phyloP scores from a whole-genome alignment of 1,140 invertebrate species.

The Lasaia peninsularis region DNA sequence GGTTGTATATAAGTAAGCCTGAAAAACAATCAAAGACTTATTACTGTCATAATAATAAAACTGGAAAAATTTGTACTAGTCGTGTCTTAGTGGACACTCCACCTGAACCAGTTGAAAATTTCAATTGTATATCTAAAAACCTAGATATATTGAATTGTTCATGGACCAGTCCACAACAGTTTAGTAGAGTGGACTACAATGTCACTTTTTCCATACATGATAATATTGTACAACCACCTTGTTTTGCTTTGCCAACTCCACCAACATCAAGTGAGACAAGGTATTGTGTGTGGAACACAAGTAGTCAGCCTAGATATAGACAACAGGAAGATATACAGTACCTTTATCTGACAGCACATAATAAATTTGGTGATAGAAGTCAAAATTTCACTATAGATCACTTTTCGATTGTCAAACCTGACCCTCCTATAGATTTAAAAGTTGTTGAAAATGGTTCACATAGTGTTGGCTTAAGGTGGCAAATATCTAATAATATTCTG shows the following conservation, averaged over 20 bases:
- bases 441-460: constrained; percentile 77
- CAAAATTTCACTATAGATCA: constrained; percentile 79
- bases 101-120: constrained; percentile 79
- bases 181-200: constrained; percentile 78
- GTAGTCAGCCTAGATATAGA: constrained; percentile 79
- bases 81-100: constrained; percentile 53
- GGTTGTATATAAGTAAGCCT: constrained; percentile 44
- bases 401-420: constrained; percentile 80
- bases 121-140: constrained; percentile 82
- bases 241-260: constrained; percentile 51
- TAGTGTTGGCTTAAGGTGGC: constrained; percentile 80
- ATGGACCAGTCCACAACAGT: constrained; percentile 78
- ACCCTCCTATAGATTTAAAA: constrained; percentile 77
- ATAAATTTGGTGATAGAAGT: constrained; percentile 75
- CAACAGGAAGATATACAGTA: constrained; percentile 78
- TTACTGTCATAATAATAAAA: constrained; percentile 52
- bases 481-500: constrained; percentile 77
- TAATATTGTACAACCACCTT: constrained; percentile 37
- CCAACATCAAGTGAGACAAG: constrained; percentile 24
- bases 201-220: constrained; percentile 74
- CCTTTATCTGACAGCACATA: constrained; percentile 76
- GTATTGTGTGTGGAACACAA: constrained; percentile 75
- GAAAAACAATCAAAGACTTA: constrained; percentile 41
- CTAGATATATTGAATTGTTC: constrained; percentile 82
- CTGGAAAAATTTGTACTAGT: constrained; percentile 44